phyloP scores from a whole-genome alignment of 2,888 invertebrate genomes.

The Lutraria lutraria region DNA sequence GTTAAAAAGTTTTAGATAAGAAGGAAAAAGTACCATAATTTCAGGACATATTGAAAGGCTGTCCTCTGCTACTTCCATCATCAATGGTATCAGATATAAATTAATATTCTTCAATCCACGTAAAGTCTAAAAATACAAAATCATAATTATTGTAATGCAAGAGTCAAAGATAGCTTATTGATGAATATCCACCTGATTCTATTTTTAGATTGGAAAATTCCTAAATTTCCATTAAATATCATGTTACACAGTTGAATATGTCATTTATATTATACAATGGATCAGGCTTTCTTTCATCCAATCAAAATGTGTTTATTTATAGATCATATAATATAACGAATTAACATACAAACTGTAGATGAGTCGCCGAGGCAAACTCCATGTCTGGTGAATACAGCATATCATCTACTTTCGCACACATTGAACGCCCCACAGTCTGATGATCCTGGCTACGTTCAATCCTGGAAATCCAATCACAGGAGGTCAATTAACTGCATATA shows the following conservation, averaged over 20 bases:
- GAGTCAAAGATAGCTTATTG: too few species aligned
- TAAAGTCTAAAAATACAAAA: constrained; percentile 71
- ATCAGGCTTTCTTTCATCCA: too few species aligned
- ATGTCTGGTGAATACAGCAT: constrained; percentile 74
- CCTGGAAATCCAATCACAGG: constrained; percentile 56
- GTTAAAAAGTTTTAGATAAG: too few species aligned
- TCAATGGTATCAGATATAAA: constrained; percentile 76
- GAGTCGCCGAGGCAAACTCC: constrained; percentile 75
- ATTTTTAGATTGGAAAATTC: too few species aligned
- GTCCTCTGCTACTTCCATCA: constrained; percentile 81
- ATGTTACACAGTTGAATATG: too few species aligned
- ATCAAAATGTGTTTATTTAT: too few species aligned
- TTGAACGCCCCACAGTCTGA: constrained; percentile 73
- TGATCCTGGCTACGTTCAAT: constrained; percentile 80
- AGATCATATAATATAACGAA: background rate
- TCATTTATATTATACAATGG: too few species aligned
- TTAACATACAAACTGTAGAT: constrained; percentile 75
- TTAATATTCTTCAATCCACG: constrained; percentile 79
- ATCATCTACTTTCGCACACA: constrained; percentile 74
- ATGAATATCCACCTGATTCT: too few species aligned
- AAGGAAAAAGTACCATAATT: constrained; percentile 68
- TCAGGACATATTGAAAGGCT: constrained; percentile 74
- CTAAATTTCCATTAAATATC: too few species aligned
- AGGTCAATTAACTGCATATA: too few species aligned
- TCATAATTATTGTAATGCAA: background rate